phyloP scores from a whole-genome alignment of 2,797 vertebrate genomes.

The Sciurus carolinensis region DNA sequence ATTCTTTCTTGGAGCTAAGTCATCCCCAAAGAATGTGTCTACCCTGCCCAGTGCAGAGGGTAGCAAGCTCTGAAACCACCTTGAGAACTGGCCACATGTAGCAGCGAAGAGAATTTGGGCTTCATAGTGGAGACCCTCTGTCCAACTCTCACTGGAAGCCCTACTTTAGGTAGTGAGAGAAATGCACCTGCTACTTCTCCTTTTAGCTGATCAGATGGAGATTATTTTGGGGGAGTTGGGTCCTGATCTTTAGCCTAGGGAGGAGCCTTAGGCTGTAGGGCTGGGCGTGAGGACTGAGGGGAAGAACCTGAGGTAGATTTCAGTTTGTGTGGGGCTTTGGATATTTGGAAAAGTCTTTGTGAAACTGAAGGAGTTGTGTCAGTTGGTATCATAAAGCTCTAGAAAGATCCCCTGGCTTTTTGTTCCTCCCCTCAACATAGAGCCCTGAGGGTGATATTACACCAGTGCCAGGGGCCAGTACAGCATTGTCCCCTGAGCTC shows the following conservation, averaged over 20 bases:
- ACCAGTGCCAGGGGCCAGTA: neutral
- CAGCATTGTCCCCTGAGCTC: neutral
- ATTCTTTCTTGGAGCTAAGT: conserved; percentile 86
- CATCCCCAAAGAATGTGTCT: conserved; percentile 87
- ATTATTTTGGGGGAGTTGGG: neutral
- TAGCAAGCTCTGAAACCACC: conserved; percentile 35
- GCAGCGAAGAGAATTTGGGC: neutral
- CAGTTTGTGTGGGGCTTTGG: neutral
- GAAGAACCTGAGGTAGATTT: neutral
- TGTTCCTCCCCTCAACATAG: neutral
- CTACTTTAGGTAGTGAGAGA: neutral
- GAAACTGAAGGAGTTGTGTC: neutral
- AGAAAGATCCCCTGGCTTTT: neutral
- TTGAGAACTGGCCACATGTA: conserved; percentile 45
- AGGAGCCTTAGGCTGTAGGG: neutral
- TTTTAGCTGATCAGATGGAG: neutral
- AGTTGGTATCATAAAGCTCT: neutral
- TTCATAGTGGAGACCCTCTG: neutral
- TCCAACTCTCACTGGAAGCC: neutral
- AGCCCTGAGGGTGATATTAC: neutral
- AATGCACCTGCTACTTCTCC: neutral
- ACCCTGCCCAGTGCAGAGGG: conserved; percentile 71
- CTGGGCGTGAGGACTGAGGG: neutral
- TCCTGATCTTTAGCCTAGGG: neutral
- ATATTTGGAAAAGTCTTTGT: neutral